A percentile compares a stretch with the other conserved stretches of the same genome.
phyloP scores from a whole-genome alignment of 2,797 vertebrate genomes.

The Betta splendens region DNA sequence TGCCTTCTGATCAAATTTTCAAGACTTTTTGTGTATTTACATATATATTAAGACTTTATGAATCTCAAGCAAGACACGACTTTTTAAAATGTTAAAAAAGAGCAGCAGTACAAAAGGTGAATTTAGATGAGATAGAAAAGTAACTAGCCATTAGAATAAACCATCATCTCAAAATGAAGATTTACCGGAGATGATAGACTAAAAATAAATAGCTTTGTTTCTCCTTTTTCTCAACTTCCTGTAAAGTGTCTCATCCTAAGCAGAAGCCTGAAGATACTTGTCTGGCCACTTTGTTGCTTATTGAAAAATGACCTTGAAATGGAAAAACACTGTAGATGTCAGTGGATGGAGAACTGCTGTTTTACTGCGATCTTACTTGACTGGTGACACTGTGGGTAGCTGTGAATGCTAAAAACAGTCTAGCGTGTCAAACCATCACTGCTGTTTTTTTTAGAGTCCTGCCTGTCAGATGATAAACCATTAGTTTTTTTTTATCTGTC shows the following conservation, averaged over 20 bases:
- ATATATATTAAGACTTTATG: too few species aligned
- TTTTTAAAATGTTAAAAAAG: not conserved
- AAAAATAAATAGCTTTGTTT: slow-evolving; percentile 24
- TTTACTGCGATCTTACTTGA: not conserved
- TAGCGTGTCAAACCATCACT: not conserved
- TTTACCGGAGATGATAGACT: not conserved
- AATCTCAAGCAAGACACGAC: too few species aligned
- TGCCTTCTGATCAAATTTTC: too few species aligned
- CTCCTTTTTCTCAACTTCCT: slow-evolving; percentile 33
- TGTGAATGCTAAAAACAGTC: not conserved
- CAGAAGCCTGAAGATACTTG: not conserved
- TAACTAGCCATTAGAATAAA: too few species aligned
- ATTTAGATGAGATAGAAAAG: too few species aligned
- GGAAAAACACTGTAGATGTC: not conserved
- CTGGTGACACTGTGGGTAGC: not conserved
- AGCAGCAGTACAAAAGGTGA: not conserved
- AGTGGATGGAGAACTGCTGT: not conserved
- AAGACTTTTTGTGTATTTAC: too few species aligned
- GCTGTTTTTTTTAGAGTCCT: not conserved
- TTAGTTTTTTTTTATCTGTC: not conserved
- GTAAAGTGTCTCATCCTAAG: not conserved
- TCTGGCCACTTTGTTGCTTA: too few species aligned
- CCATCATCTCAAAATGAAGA: fast-evolving
- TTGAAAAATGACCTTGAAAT: not conserved
- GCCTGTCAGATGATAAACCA: not conserved